phyloP scores from a whole-genome alignment of 2,888 invertebrate genomes.

The Unio delphinus region DNA sequence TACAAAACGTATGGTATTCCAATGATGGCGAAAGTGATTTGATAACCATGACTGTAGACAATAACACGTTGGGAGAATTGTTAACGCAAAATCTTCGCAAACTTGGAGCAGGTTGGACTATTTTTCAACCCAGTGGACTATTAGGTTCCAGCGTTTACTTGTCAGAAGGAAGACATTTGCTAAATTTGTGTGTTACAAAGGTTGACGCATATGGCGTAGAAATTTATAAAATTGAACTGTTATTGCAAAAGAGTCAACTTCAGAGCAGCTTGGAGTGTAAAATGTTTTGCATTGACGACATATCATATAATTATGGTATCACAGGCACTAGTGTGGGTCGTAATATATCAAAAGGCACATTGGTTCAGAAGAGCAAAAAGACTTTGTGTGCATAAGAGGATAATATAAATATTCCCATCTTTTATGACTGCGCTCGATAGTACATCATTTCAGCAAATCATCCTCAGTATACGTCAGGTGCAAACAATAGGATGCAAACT shows the following conservation, averaged over 20 bases:
- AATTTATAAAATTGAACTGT: constrained; percentile 34
- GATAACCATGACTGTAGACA: constrained; percentile 27
- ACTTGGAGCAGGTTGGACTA: constrained; percentile 30
- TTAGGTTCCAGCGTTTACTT: background rate
- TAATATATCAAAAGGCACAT: constrained; percentile 7
- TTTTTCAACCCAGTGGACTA: constrained; percentile 12
- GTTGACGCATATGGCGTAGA: constrained; percentile 46
- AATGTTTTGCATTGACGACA: constrained; percentile 40
- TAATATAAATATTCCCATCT: constrained; percentile 51
- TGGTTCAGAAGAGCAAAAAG: constrained; percentile 31
- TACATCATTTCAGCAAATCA: constrained; percentile 42
- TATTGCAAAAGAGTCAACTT: constrained; percentile 18
- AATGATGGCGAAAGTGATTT: constrained; percentile 40
- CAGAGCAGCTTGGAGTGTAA: constrained; percentile 36
- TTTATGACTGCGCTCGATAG: constrained; percentile 23
- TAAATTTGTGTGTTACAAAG: constrained; percentile 23
- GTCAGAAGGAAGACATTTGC: constrained; percentile 29
- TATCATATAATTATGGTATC: constrained; percentile 18
- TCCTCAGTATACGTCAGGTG: constrained; percentile 42
- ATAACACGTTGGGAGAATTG: constrained; percentile 16
- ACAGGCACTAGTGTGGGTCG: background rate
- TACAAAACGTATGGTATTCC: constrained; percentile 30
- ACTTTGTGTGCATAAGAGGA: constrained; percentile 53
- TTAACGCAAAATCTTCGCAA: constrained; percentile 8
- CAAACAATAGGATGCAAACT: constrained; percentile 34